Evolutionary conservation across 2,113 vertebrate genomes (phyloP), one percentile per base, ranked within the genome.

Genomic region (Ploceus nigricollis): DNA sequence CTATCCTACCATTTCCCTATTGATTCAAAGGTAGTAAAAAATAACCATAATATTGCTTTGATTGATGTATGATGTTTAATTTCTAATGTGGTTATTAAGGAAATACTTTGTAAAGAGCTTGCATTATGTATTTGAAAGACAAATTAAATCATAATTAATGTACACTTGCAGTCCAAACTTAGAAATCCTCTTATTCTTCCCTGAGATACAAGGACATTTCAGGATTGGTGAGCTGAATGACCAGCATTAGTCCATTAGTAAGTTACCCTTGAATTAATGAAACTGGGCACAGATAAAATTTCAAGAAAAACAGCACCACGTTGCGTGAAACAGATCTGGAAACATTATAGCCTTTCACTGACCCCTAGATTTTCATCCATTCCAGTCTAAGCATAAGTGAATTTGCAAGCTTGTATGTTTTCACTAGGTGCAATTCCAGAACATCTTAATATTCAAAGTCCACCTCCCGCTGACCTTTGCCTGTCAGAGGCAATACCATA

Each of bases 91-190:
- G 71, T 85, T 92, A 83, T 83, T 88, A 95, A 94, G 93, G 94
- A 97, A 97, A 96, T 96, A 88, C 69, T 96, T 97, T 96, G 90
- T 96, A 96, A 96, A 96, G 75, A 90, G 14, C 15, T 93, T 97
- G 92, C 96, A 97, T 97, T 97, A 97, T 97, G 98, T 97, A 96
- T 97, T 94, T 97, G 91, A 96, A 94, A 96, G 89, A 94, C 94
- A 86, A 97, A 97, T 95, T 53, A 97, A 97, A 97, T 95, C 47
- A 76, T 97, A 97, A 97, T 94, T 96, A 90, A 94, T 94, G 93
- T 73, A 84, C 71, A 66, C 15, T 80, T 37, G 33, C 2, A 28
- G 69, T 97, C 79, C 81, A 94, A 91, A 89, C 37, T 70, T 37
- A 86, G 90, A 97, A 93, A 72, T 79, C 65, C 8, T 63, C 40